These are phyloP conservation scores for Craseonycteris thonglongyai DNA, from an alignment of 2,113 vertebrate genomes.

Conservation along the genomic window DNA sequence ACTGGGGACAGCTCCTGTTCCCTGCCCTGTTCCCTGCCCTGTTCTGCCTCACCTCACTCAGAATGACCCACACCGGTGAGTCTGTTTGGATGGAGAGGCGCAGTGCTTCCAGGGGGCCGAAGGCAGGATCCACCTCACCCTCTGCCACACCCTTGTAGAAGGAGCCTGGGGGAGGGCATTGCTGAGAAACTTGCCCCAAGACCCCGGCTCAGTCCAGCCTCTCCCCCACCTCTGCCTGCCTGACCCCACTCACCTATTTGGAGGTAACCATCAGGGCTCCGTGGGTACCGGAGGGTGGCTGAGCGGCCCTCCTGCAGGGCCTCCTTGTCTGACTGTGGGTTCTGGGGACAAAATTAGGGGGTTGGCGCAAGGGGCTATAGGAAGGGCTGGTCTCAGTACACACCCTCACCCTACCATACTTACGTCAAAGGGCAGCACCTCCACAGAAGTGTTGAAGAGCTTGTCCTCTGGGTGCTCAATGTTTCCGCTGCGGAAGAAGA, in stretches of 20 bases:
- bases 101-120: conserved; percentile 93
- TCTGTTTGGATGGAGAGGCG: conserved; percentile 92
- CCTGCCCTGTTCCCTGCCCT: accelerated
- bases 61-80: conserved; percentile 97
- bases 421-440: conserved; percentile 96
- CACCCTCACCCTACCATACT: conserved; percentile 68
- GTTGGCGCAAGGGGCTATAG: neutral
- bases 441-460: conserved; percentile 96
- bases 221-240: neutral
- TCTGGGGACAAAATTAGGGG: conserved; percentile 78
- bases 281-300: conserved; percentile 85
- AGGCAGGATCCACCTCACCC: conserved; percentile 92
- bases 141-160: conserved; percentile 94
- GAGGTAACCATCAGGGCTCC: conserved; percentile 93
- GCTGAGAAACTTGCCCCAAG: accelerated
- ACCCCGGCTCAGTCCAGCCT: neutral
- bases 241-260: conserved; percentile 86
- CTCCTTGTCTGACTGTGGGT: conserved; percentile 94
- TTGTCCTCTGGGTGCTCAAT: conserved; percentile 98
- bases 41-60: conserved; percentile 88
- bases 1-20: no score
- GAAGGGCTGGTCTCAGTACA: neutral
- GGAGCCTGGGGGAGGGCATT: conserved; percentile 77
- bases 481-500: conserved; percentile 97
- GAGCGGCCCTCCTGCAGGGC: conserved; percentile 90